A percentile compares a stretch with the other conserved stretches of the same genome.
Conservation (phyloP, 2,888 invertebrate genomes). For the Chromoteleia sp. region DNA sequence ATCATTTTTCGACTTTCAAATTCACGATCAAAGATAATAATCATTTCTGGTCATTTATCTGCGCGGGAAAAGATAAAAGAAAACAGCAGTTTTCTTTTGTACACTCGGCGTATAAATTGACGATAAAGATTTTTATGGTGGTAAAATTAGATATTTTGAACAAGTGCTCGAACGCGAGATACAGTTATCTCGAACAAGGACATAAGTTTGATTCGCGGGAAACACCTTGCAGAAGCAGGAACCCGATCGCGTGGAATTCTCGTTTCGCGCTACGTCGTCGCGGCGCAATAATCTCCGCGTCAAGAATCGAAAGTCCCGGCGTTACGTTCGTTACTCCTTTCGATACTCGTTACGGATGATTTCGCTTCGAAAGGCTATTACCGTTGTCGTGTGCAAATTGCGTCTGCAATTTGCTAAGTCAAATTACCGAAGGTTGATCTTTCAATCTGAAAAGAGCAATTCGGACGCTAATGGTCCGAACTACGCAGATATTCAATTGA, state of each 20-base stretch:
- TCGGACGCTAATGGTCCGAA: slow-evolving; percentile 5
- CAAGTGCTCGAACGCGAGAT: slow-evolving; percentile 39
- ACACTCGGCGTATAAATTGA: too few species aligned
- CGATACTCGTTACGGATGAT: slow-evolving; percentile 76
- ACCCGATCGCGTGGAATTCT: slow-evolving; percentile 37
- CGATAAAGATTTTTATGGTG: not conserved
- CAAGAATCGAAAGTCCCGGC: slow-evolving; percentile 73
- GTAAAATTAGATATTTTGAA: slow-evolving; percentile 24
- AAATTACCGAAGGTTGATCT: slow-evolving; percentile 41
- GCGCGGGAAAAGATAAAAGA: too few species aligned
- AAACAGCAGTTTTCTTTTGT: too few species aligned
- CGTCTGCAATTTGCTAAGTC: slow-evolving; percentile 38
- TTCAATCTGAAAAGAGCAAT: slow-evolving; percentile 54
- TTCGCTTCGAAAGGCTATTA: slow-evolving; percentile 73
- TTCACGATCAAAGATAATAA: too few species aligned
- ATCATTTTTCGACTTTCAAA: too few species aligned
- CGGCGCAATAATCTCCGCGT: slow-evolving; percentile 29
- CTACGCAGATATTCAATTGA: slow-evolving; percentile 12
- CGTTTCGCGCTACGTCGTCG: slow-evolving; percentile 16
- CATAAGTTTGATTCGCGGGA: slow-evolving; percentile 45
- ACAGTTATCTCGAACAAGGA: slow-evolving; percentile 57
- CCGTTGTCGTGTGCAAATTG: slow-evolving; percentile 61
- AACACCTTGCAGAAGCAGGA: slow-evolving; percentile 44
- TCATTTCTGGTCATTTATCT: too few species aligned
- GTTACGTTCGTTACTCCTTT: slow-evolving; percentile 69